Evolutionary conservation across 2,113 vertebrate genomes (phyloP), one percentile per base, ranked within the genome.

Genomic region (Chinchilla lanigera): DNA sequence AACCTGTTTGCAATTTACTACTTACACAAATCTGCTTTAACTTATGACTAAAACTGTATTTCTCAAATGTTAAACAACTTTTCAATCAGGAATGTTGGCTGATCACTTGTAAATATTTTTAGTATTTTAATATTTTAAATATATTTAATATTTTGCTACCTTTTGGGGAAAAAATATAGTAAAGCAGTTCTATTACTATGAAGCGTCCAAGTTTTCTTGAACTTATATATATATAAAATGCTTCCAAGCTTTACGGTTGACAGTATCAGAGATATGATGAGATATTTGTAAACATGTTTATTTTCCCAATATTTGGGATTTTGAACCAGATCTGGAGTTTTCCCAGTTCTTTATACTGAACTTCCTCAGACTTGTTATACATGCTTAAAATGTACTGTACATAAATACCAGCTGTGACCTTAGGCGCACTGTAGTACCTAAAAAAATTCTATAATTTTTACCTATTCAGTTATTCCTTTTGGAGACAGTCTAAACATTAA

Each of bases 251-350:
- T 78, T 95, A 9, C 65, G 38, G 73, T 54, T 41, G 83, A 63
- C 3, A 96, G 35, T 85, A 92, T 12, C 65, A 96, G 86, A 94
- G 95, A 88, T 88, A 86, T 41, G 33, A n/a, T 88, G 91, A 97
- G 89, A 94, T 87, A 1, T 80, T 0, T 86, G 86, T 97, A 98
- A 98, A 98, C 91, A 97, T 92, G 78, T 97, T 87, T 35, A 80
- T 93, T 94, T 97, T 89, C 22, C 26, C 47, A 77, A 97, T 67
- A 0, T 56, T 78, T 71, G 95, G 95, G 93, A 80, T 85, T 86
- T 94, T 56, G 92, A 95, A 89, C 52, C 73, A 96, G 60, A 19
- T 90, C 91, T 73, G 60, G 61, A 86, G 56, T 2, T 86, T 86
- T 58, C n/a, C 81, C 38, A 85, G 67, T 81, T 95, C 56, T 93